Evolutionary conservation across 2,113 vertebrate species (phyloP).

Genomic region (Tachysurus vachellii): DNA sequence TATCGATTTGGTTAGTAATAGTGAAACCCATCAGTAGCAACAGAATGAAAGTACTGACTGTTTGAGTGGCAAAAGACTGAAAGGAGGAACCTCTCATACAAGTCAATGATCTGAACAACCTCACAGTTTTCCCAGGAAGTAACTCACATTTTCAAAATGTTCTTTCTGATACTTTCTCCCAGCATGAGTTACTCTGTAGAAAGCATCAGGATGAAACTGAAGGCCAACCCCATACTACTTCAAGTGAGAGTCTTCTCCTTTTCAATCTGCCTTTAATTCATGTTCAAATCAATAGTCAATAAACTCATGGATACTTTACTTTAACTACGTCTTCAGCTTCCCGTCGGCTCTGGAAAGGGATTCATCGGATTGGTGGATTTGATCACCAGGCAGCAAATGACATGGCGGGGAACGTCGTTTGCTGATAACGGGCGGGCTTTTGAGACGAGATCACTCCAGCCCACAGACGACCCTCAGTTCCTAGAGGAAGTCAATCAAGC

Average conservation of each 20-base stretch:
- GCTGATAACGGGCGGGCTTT: constrained; percentile 82
- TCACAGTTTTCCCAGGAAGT: not conserved
- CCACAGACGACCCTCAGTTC: constrained; percentile 73
- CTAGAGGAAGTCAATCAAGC: constrained; percentile 78
- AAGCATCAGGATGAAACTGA: constrained; percentile 90
- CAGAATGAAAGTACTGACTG: not conserved
- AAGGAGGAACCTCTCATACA: not conserved
- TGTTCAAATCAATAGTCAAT: not conserved
- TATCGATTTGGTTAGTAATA: not conserved
- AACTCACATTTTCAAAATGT: not conserved
- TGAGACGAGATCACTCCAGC: constrained; percentile 72
- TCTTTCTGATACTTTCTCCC: constrained; percentile 4
- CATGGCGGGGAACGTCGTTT: constrained; percentile 73
- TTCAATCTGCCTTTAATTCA: not conserved
- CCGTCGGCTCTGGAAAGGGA: constrained; percentile 83
- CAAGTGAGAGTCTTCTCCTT: constrained; percentile 75
- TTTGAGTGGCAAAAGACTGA: not conserved
- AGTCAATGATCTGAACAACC: not conserved
- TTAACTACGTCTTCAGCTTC: constrained; percentile 68
- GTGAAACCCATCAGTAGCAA: not conserved
- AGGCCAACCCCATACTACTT: constrained; percentile 85
- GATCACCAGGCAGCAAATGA: constrained; percentile 81
- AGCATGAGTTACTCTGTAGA: constrained; percentile 85
- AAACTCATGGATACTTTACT: not conserved
- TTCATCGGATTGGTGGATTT: constrained; percentile 91